Conservation (phyloP, 2,888 invertebrate species). For the Cremastinae sp. region DNA sequence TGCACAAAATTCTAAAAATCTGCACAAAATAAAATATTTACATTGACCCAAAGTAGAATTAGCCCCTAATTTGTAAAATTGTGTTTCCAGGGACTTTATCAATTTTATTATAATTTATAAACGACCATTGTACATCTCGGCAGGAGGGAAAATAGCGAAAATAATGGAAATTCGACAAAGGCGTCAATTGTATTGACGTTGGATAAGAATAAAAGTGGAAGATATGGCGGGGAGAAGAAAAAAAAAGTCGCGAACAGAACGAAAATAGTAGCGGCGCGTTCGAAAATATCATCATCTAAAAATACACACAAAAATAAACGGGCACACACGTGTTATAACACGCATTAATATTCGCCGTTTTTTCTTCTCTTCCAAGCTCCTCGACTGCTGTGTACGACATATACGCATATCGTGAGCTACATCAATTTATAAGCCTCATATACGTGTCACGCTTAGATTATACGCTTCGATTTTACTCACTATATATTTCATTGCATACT, state of each 20-base stretch:
- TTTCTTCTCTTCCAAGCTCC: conserved; percentile 12
- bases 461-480: no score
- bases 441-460: no score
- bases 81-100: no score
- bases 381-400: neutral
- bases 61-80: no score
- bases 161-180: conserved; percentile 17
- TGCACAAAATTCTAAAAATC: no score
- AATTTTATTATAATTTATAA: no score
- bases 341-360: conserved; percentile 74
- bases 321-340: conserved; percentile 76
- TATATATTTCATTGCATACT: no score
- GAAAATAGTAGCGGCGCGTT: conserved; percentile 75
- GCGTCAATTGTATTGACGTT: conserved; percentile 3
- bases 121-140: no score
- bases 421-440: no score
- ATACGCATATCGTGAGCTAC: no score
- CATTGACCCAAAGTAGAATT: no score
- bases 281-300: conserved; percentile 77
- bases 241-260: conserved; percentile 45
- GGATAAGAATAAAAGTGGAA: neutral
- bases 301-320: conserved; percentile 77
- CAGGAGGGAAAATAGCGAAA: conserved; percentile 1
- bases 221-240: conserved; percentile 12
- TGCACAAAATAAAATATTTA: no score